Percentiles rank a stretch among this genome's conserved stretches.
phyloP scores from a whole-genome alignment of 2,888 invertebrate genomes.

The Zootermopsis nevadensis region DNA sequence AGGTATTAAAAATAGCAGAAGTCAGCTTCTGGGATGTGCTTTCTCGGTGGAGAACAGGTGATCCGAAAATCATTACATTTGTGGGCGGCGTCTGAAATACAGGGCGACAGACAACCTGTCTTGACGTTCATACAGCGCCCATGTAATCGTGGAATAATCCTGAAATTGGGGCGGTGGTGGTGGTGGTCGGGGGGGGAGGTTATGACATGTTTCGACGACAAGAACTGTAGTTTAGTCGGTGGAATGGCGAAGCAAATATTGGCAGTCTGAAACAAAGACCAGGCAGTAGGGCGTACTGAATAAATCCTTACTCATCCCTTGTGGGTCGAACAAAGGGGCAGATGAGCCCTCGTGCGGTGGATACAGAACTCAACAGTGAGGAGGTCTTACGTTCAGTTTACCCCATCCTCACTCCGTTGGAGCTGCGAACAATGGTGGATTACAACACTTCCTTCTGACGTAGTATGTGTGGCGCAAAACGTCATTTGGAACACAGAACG shows the following conservation, averaged over 20 bases:
- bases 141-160: too few relatives aligned
- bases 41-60: too few relatives aligned
- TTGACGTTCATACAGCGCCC: too few relatives aligned
- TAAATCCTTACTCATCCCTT: neutral
- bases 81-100: too few relatives aligned
- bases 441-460: neutral
- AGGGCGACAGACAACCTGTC: too few relatives aligned
- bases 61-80: too few relatives aligned
- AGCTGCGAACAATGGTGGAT: neutral
- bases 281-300: neutral
- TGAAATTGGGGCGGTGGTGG: too few relatives aligned
- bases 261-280: constrained; percentile 33
- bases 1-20: too few relatives aligned
- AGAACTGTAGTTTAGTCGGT: neutral
- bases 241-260: constrained; percentile 32
- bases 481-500: too few relatives aligned
- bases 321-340: neutral
- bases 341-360: neutral
- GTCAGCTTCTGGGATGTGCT: too few relatives aligned
- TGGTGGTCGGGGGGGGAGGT: too few relatives aligned
- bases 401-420: neutral
- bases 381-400: neutral
- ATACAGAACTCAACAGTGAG: neutral
- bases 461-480: too few relatives aligned
- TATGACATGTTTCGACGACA: neutral